These are phyloP conservation scores for Mnemiopsis leidyi DNA, from an alignment of 37 sponge, comb jelly and placozoan species.

Conservation along the genomic window DNA sequence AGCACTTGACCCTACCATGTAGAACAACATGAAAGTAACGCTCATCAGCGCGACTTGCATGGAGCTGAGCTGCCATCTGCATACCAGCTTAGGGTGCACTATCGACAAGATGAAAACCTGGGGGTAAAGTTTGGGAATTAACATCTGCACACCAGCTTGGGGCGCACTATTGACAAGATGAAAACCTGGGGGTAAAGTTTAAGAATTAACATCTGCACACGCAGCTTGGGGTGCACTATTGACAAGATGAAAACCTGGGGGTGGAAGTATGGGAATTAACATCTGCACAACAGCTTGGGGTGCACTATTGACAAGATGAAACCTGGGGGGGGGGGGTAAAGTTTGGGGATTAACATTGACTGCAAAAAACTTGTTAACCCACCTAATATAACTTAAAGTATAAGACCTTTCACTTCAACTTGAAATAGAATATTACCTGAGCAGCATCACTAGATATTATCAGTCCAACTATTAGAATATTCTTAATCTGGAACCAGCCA, in stretches of 20 bases:
- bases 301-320: neutral
- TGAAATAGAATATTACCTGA: too few relatives aligned
- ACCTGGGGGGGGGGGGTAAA: neutral
- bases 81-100: neutral
- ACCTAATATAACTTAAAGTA: too few relatives aligned
- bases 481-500: neutral
- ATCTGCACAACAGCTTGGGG: neutral
- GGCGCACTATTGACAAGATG: neutral
- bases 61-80: neutral
- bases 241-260: neutral
- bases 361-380: too few relatives aligned
- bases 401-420: too few relatives aligned
- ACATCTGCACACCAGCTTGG: neutral
- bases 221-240: neutral
- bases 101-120: constrained; percentile 10
- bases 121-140: neutral
- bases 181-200: neutral
- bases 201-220: neutral
- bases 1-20: neutral
- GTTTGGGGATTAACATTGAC: neutral
- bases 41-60: neutral
- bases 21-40: constrained; percentile 10
- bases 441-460: neutral
- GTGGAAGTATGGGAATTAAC: neutral
- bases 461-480: neutral